Evolutionary conservation across 2,888 invertebrate species (phyloP).

Genomic region (Epiblema foenella): DNA sequence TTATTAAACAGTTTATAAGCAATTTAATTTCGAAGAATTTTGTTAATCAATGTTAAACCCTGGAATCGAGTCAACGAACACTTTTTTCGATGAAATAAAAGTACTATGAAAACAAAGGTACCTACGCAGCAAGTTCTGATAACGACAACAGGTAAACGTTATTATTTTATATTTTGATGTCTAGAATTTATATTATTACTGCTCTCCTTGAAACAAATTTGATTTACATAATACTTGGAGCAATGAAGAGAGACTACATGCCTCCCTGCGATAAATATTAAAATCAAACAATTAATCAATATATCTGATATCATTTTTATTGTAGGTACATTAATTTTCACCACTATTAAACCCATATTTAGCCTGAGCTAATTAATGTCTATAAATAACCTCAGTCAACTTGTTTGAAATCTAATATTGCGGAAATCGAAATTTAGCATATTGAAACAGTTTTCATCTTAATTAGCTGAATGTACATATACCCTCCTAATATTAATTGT

Average conservation of each 20-base stretch:
- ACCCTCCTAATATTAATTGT: too few species aligned
- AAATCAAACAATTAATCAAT: too few species aligned
- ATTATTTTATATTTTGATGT: constrained; percentile 20
- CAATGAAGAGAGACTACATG: background rate
- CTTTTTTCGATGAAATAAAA: constrained; percentile 28
- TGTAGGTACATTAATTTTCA: too few species aligned
- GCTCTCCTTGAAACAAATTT: constrained; percentile 27
- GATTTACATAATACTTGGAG: constrained; percentile 23
- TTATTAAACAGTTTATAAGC: constrained; percentile 28
- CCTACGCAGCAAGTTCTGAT: too few species aligned
- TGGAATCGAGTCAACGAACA: constrained; percentile 12
- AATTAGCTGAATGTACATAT: too few species aligned
- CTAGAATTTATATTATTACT: constrained; percentile 29
- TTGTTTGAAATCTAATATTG: too few species aligned
- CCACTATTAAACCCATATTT: too few species aligned
- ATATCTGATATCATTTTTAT: too few species aligned
- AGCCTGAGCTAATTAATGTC: too few species aligned
- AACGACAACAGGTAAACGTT: constrained; percentile 33
- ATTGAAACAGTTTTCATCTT: background rate
- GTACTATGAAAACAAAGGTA: too few species aligned
- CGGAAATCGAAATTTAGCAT: too few species aligned
- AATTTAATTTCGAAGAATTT: constrained; percentile 20
- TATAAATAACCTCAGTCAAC: too few species aligned
- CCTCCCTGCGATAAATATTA: background rate
- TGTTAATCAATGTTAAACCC: constrained; percentile 16